A percentile compares a stretch with the other conserved stretches of the same genome.
Conservation (phyloP, 2,113 vertebrate genomes). For the Cacatua alba region DNA sequence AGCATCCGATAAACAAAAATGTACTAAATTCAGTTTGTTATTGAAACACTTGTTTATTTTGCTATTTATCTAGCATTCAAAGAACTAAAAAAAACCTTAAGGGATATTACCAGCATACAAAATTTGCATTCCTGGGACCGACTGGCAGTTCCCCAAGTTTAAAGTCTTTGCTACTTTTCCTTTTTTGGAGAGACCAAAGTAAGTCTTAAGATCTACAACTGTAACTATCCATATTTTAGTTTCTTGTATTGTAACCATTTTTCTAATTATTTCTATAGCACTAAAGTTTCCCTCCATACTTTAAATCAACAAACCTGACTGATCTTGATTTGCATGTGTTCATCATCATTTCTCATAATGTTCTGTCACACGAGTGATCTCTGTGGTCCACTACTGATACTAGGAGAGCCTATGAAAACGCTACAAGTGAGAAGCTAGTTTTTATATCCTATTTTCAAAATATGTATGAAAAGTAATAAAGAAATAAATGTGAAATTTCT, state of each 20-base stretch:
- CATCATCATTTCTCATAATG: fast-evolving
- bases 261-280: background rate
- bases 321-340: fast-evolving
- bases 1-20: background rate
- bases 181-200: constrained; percentile 29
- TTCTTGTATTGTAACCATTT: background rate
- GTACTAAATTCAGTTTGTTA: background rate
- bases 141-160: constrained; percentile 1
- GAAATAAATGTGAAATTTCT: background rate
- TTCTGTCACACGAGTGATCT: background rate
- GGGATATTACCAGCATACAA: background rate
- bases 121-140: background rate
- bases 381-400: background rate
- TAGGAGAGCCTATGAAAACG: background rate
- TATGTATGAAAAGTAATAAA: background rate
- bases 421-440: background rate
- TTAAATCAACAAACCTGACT: background rate
- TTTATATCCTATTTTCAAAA: background rate
- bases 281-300: background rate
- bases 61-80: constrained; percentile 9
- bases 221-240: background rate
- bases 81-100: background rate
- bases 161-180: constrained; percentile 21
- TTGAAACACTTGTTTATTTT: background rate
- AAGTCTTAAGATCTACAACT: background rate